phyloP scores from a whole-genome alignment of 2,113 vertebrate species.

The Varanus salvator region DNA sequence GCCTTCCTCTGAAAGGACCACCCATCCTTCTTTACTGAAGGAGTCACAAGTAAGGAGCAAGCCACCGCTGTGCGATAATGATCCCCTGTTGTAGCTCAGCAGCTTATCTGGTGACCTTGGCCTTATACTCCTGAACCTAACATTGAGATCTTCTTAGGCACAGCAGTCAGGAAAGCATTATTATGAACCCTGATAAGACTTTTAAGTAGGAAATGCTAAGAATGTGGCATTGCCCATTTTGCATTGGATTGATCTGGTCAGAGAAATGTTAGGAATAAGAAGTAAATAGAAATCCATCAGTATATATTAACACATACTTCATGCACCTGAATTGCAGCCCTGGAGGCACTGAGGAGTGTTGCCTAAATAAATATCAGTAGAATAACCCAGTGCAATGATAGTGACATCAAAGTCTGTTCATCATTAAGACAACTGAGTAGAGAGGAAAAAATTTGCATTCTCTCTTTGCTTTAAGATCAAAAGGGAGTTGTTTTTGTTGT shows the following conservation, averaged over 20 bases:
- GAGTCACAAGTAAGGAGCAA: background rate
- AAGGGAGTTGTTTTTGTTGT: background rate
- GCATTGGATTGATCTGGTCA: background rate
- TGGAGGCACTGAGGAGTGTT: background rate
- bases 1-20: background rate
- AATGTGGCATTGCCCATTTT: background rate
- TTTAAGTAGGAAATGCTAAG: background rate
- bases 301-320: background rate
- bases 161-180: background rate
- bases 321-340: background rate
- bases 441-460: conserved; percentile 7
- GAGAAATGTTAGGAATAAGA: too few relatives aligned
- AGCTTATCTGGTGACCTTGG: background rate
- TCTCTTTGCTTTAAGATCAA: background rate
- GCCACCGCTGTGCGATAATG: background rate
- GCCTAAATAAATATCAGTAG: background rate
- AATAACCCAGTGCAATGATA: background rate
- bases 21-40: background rate
- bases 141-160: background rate
- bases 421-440: background rate
- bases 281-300: background rate
- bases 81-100: background rate
- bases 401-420: background rate
- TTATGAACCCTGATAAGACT: background rate
- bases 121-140: background rate